Conservation (phyloP, 2,888 invertebrate genomes). For the Ceraclea dissimilis region DNA sequence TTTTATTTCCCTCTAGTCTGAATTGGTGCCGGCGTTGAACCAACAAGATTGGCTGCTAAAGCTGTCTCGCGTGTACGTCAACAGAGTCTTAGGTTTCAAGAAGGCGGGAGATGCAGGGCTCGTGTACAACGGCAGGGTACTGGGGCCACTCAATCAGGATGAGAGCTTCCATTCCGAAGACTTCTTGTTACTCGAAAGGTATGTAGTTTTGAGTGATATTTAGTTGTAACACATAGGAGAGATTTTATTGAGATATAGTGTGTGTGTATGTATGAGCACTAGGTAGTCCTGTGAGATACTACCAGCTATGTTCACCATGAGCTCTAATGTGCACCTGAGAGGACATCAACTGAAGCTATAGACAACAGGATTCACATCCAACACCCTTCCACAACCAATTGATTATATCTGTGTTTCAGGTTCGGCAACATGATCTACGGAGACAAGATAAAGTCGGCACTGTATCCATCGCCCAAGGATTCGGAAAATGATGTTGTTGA, state of each 20-base stretch:
- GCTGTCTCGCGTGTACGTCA: conserved; percentile 59
- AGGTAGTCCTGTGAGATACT: too few relatives aligned
- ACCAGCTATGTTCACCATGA: too few relatives aligned
- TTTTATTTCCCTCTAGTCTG: conserved; percentile 33
- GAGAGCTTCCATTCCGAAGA: conserved; percentile 83
- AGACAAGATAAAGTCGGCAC: conserved; percentile 58
- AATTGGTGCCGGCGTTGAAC: conserved; percentile 48
- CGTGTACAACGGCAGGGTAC: conserved; percentile 79
- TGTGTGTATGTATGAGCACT: too few relatives aligned
- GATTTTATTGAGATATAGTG: not conserved
- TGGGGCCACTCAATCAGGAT: conserved; percentile 69
- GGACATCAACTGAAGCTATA: too few relatives aligned
- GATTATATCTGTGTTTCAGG: too few relatives aligned
- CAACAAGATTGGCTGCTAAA: conserved; percentile 59
- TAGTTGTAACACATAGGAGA: too few relatives aligned
- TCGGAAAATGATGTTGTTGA: conserved; percentile 39
- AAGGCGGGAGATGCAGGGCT: conserved; percentile 61
- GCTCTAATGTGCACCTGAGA: too few relatives aligned
- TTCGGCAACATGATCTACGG: conserved; percentile 62
- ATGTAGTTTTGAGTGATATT: too few relatives aligned
- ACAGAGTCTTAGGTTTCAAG: conserved; percentile 60
- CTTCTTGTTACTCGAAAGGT: conserved; percentile 79
- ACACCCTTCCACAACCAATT: not conserved
- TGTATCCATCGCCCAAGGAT: conserved; percentile 45
- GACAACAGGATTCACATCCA: too few relatives aligned